Percentiles rank a stretch among this genome's conserved stretches.
phyloP scores from a whole-genome alignment of 2,797 vertebrate genomes.

The Neostethus bicornis region DNA sequence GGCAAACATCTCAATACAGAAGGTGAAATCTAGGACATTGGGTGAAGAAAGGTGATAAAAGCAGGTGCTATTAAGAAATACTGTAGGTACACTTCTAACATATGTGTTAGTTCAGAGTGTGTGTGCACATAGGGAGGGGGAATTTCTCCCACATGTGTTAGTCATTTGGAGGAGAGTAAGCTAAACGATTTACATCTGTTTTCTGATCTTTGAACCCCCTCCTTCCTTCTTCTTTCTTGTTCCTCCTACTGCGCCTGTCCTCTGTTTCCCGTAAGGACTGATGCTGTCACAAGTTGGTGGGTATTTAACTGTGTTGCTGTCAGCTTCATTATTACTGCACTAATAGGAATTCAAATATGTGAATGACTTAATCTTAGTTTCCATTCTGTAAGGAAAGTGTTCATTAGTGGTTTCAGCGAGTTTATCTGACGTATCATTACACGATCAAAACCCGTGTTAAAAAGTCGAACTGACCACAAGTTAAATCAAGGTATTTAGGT shows the following conservation, averaged over 20 bases:
- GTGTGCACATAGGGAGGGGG: conserved; percentile 43
- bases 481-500: conserved; percentile 55
- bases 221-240: conserved; percentile 44
- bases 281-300: conserved; percentile 54
- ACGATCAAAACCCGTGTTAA: conserved; percentile 37
- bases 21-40: conserved; percentile 13
- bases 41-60: conserved; percentile 29
- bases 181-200: conserved; percentile 83
- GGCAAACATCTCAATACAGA: conserved; percentile 23
- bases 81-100: conserved; percentile 19
- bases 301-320: conserved; percentile 44
- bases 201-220: conserved; percentile 83
- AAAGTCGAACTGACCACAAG: conserved; percentile 47
- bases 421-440: conserved; percentile 50
- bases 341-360: conserved; percentile 56
- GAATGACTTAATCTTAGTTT: conserved; percentile 60
- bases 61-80: conserved; percentile 46
- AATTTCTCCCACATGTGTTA: conserved; percentile 79
- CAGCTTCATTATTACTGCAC: conserved; percentile 51
- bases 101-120: conserved; percentile 24
- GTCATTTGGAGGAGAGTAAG: conserved; percentile 79
- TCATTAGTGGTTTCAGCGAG: conserved; percentile 54
- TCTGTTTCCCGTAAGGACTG: conserved; percentile 63
- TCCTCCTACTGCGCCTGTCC: conserved; percentile 32
- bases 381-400: conserved; percentile 48